Percentiles rank a stretch among this genome's conserved stretches.
Evolutionary conservation across 2,113 vertebrate genomes (phyloP).

Genomic region (Choloepus hoffmanni): DNA sequence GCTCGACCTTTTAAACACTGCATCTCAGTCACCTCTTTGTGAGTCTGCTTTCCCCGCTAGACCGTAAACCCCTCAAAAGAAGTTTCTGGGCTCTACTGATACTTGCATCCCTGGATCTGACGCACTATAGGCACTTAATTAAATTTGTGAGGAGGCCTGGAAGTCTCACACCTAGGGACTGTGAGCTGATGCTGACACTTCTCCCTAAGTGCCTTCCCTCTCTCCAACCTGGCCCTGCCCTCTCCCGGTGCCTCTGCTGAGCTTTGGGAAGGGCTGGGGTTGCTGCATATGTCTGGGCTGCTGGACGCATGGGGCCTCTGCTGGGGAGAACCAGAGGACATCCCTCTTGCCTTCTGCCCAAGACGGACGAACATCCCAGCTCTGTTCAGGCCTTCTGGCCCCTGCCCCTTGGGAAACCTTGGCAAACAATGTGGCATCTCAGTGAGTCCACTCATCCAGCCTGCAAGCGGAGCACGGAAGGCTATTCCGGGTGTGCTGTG

Average conservation of each 20-base stretch:
- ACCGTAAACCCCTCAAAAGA: background rate
- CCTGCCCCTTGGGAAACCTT: background rate
- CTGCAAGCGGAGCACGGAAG: background rate
- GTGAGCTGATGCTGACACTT: background rate
- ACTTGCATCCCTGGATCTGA: background rate
- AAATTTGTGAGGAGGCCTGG: background rate
- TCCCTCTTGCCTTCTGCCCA: background rate
- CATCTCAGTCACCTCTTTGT: background rate
- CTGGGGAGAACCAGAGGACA: background rate
- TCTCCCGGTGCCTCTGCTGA: background rate
- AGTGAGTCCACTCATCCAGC: background rate
- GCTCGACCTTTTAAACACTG: background rate
- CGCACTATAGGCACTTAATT: accelerated
- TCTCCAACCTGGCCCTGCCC: background rate
- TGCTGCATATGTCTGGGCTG: background rate
- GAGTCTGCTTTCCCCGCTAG: background rate
- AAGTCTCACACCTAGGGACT: no score
- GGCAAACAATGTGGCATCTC: slow-evolving; percentile 40
- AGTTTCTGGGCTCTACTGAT: background rate
- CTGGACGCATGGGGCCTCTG: accelerated
- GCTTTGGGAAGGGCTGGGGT: background rate
- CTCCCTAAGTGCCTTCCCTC: background rate
- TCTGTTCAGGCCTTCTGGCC: slow-evolving; percentile 18
- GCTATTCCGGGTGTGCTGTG: background rate
- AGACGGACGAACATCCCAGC: background rate